phyloP scores from a whole-genome alignment of 1,140 invertebrate species.

The Cydia pomonella region DNA sequence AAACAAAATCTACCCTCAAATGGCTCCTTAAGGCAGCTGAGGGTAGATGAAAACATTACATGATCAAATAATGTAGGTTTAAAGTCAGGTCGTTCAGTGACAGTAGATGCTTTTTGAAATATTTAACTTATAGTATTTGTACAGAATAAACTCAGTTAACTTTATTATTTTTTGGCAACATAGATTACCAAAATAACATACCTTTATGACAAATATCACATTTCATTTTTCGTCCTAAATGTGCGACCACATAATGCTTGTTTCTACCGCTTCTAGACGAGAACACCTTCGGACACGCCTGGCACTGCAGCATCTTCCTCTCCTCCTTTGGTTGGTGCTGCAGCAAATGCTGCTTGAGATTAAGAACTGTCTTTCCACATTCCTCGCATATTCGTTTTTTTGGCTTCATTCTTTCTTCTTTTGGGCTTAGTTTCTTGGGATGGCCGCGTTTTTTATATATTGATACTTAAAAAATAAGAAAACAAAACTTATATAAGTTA shows the following conservation, averaged over 20 bases:
- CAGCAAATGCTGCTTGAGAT: conserved; percentile 53
- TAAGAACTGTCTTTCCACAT: conserved; percentile 61
- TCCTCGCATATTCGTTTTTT: conserved; percentile 58
- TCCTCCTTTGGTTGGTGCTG: conserved; percentile 41
- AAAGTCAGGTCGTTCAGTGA: too few species aligned
- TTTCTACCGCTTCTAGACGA: conserved; percentile 46
- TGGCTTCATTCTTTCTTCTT: conserved; percentile 34
- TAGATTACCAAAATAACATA: conserved; percentile 38
- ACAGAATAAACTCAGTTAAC: too few species aligned
- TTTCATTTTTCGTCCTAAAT: conserved; percentile 58
- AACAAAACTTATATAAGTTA: too few species aligned
- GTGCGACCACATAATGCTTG: conserved; percentile 60
- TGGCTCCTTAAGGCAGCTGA: too few species aligned
- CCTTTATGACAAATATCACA: conserved; percentile 67
- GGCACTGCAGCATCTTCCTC: conserved; percentile 52
- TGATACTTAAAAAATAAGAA: too few species aligned
- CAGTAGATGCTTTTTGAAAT: too few species aligned
- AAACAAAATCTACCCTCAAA: too few species aligned
- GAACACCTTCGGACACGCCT: conserved; percentile 61
- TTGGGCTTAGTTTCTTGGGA: background rate
- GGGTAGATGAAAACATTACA: too few species aligned
- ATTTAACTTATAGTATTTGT: too few species aligned
- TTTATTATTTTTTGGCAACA: too few species aligned
- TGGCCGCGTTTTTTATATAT: background rate
- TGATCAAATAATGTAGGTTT: too few species aligned